Evolutionary conservation across 2,888 invertebrate genomes (phyloP).

Genomic region (Dryocosmus kuriphilus): DNA sequence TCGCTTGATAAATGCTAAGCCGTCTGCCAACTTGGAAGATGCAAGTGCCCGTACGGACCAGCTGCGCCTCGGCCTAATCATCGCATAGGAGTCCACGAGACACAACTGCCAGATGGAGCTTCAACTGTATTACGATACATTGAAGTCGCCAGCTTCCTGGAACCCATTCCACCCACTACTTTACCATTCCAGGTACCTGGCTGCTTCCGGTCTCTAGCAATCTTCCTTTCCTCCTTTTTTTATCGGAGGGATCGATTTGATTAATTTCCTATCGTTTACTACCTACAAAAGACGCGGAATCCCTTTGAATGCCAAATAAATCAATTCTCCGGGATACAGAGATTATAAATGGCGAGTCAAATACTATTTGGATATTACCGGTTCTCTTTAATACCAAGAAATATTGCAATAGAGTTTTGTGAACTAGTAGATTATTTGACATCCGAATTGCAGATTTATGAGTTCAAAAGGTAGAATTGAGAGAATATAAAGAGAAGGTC

Average conservation of each 20-base stretch:
- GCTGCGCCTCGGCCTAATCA: constrained; percentile 61
- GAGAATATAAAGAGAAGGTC: too few species aligned
- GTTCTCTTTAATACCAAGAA: constrained; percentile 13
- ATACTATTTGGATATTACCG: neutral
- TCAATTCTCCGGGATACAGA: constrained; percentile 1
- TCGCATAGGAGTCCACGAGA: constrained; percentile 49
- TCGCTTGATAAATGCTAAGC: constrained; percentile 73
- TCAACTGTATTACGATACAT: constrained; percentile 58
- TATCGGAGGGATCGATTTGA: constrained; percentile 49
- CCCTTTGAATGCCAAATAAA: constrained; percentile 33
- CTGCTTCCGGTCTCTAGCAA: constrained; percentile 43
- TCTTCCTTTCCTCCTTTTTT: constrained; percentile 42
- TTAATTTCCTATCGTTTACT: constrained; percentile 50
- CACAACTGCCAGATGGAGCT: constrained; percentile 55
- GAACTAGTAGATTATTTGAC: too few species aligned
- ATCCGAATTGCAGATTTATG: too few species aligned
- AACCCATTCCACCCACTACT: constrained; percentile 49
- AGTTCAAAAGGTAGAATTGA: too few species aligned
- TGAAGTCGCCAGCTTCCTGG: constrained; percentile 53
- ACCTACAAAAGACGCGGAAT: constrained; percentile 18
- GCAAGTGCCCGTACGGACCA: constrained; percentile 61
- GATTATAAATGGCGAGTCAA: constrained; percentile 18
- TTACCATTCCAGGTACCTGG: constrained; percentile 34
- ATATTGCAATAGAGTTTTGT: neutral
- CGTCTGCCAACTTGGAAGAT: constrained; percentile 70